phyloP scores from a whole-genome alignment of 2,113 vertebrate genomes.

The Phrynosoma blainvillii region DNA sequence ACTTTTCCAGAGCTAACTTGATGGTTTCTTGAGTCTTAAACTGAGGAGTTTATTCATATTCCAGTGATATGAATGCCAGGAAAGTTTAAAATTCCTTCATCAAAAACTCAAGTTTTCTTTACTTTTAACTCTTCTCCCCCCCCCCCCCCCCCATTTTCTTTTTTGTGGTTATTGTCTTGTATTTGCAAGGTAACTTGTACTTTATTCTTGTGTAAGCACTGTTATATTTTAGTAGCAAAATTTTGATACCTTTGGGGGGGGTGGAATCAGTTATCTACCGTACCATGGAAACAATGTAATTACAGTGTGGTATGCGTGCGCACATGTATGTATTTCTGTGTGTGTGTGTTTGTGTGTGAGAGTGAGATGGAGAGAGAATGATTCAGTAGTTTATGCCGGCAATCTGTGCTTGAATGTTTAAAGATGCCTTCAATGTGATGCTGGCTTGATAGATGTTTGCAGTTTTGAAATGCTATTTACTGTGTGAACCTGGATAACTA shows the following conservation, averaged over 20 bases:
- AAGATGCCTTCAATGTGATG: conserved; percentile 87
- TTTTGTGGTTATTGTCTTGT: conserved; percentile 78
- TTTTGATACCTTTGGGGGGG: conserved; percentile 81
- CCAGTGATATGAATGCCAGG: conserved; percentile 76
- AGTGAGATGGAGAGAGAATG: conserved; percentile 70
- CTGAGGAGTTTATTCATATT: conserved; percentile 74
- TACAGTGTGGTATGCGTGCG: conserved; percentile 75
- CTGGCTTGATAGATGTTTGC: conserved; percentile 84
- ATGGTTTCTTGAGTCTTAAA: conserved; percentile 76
- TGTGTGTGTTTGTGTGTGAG: conserved; percentile 63
- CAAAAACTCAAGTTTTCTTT: conserved; percentile 73
- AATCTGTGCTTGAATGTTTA: conserved; percentile 91
- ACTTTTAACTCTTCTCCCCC: no score
- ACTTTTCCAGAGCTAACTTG: conserved; percentile 69
- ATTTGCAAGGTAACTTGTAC: conserved; percentile 84
- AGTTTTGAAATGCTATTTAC: conserved; percentile 83
- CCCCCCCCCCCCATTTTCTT: neutral
- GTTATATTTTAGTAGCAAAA: conserved; percentile 89
- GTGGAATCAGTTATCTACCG: conserved; percentile 78
- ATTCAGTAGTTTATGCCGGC: conserved; percentile 82
- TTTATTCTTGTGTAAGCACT: conserved; percentile 84
- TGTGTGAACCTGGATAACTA: conserved; percentile 84
- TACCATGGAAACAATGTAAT: conserved; percentile 82
- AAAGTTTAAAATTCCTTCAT: conserved; percentile 78
- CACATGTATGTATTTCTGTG: conserved; percentile 52